Evolutionary conservation across 2,113 vertebrate genomes (phyloP).

Genomic region (Tinamus guttatus): DNA sequence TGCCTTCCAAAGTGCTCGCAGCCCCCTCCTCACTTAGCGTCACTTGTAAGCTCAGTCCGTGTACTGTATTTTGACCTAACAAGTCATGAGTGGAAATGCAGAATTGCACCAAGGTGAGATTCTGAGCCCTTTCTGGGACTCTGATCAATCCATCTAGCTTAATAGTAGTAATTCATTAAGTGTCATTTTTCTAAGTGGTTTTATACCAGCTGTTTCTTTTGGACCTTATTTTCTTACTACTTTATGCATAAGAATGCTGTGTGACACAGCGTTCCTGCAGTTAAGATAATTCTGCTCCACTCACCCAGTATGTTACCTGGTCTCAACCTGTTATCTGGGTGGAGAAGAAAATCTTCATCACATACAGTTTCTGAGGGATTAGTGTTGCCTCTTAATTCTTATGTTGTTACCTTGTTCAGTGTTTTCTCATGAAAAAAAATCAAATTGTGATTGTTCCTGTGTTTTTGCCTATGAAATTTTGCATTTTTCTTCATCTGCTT

Average conservation of each 20-base stretch:
- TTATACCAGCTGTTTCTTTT: background rate
- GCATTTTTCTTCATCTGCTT: background rate
- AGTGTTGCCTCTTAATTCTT: background rate
- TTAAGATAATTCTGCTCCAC: background rate
- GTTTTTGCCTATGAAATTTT: background rate
- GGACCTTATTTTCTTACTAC: background rate
- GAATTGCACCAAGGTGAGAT: background rate
- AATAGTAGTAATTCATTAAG: background rate
- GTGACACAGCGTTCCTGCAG: background rate
- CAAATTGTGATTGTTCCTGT: background rate
- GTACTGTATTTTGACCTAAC: background rate
- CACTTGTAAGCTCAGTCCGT: fast-evolving
- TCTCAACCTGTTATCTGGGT: background rate
- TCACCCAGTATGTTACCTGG: background rate
- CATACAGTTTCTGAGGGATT: background rate
- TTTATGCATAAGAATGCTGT: background rate
- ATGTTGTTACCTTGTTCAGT: background rate
- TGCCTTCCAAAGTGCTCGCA: background rate
- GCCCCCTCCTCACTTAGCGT: background rate
- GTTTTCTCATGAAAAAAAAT: background rate
- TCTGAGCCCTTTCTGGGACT: background rate
- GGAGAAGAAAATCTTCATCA: background rate
- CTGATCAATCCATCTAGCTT: background rate
- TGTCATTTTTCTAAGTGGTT: background rate
- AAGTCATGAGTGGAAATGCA: background rate